Base-by-base conservation (phyloP, 2,113 vertebrate species). In the Zosterops borbonicus region DNA sequence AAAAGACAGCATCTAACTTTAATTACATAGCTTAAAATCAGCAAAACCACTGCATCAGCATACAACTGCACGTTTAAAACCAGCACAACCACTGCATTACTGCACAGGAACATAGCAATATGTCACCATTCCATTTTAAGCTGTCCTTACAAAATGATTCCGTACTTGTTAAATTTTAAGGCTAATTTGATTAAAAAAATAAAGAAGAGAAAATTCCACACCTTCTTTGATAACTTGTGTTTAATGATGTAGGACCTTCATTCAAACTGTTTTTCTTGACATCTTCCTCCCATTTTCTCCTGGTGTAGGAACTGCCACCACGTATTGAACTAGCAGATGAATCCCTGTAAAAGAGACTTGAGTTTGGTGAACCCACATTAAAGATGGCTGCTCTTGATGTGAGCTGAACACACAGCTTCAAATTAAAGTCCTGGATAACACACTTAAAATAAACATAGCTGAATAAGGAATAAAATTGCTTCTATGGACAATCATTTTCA, bases 231-330 rank as follows among this genome's bases (percentile, higher is more conserved):
- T 99, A 99, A 98, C 98, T 98, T 96, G 99, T 96, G 68, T 98
- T 98, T 98, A 98, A 97, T 59, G 97, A 91, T 49, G 94, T 44
- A 89, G 97, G 95, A 97, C 98, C 99, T 98, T 98, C 98, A 97
- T 99, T 98, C 95, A 98, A 98, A 95, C 98, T 99, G 97, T 99
- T 99, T 97, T 99, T 99, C 98, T 99, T 99, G 94, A 98, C 95
- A 95, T 99, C 99, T 64, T 99, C 99, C 11, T 99, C 99, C 99
- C 99, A 99, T 98, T 99, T 99, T 97, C 99, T 98, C 97, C 99
- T 98, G 82, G 99, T 99, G 81, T 99, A 99, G 35, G 99, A 99
- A 96, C 99, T 98, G 75, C 99, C 99, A 90, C 99, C 98, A 92
- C 99, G 98, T 96, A 99, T 98, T 97, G 99, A 98, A 95, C 98